These are phyloP conservation scores for Tetramorium simillimum DNA, from an alignment of 1,140 invertebrate genomes.

Conservation along the genomic window DNA sequence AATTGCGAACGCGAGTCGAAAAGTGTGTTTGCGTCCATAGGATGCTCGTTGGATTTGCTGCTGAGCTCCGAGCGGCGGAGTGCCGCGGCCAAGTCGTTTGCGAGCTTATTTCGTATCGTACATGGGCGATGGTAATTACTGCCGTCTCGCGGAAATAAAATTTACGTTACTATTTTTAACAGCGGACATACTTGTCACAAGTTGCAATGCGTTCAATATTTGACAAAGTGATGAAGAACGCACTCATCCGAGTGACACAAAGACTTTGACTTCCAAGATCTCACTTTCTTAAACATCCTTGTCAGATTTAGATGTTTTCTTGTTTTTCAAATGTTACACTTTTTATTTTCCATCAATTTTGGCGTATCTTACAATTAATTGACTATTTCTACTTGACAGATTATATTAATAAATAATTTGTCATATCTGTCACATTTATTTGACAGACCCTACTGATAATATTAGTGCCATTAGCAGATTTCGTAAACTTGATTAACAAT, in stretches of 20 bases:
- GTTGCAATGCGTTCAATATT: constrained; percentile 22
- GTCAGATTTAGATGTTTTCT: not conserved
- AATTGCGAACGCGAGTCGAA: constrained; percentile 60
- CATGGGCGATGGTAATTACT: constrained; percentile 37
- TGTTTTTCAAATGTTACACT: not conserved
- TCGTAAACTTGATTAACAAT: not conserved
- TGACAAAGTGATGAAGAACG: constrained; percentile 16
- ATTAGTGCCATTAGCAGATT: not conserved
- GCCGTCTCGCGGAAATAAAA: not conserved
- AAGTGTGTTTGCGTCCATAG: constrained; percentile 48
- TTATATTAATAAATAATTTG: not conserved
- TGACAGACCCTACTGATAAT: not conserved
- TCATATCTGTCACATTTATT: not conserved
- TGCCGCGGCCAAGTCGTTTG: not conserved
- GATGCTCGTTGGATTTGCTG: constrained; percentile 12
- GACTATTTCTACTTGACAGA: not conserved
- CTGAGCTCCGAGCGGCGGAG: not conserved
- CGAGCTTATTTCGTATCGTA: constrained; percentile 33
- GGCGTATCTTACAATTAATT: not conserved
- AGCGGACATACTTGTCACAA: not conserved
- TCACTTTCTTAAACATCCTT: not conserved
- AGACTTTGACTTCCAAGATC: not conserved
- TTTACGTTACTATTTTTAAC: not conserved
- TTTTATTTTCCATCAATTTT: not conserved
- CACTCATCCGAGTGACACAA: not conserved